A percentile compares a stretch with the other conserved stretches of the same genome.
phyloP scores from a whole-genome alignment of 2,888 invertebrate species.

The Lymantria dispar region DNA sequence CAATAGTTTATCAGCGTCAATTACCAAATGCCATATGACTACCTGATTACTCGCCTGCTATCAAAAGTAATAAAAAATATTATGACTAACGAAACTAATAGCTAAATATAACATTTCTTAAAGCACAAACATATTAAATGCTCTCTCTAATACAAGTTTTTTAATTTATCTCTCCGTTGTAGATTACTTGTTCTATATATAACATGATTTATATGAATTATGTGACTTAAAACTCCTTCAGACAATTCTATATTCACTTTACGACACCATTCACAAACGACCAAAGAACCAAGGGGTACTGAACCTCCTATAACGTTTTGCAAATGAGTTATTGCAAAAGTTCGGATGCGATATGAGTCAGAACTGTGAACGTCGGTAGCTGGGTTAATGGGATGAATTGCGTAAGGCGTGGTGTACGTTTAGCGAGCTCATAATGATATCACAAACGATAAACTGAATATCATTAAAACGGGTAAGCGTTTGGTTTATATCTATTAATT shows the following conservation, averaged over 20 bases:
- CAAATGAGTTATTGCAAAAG: slow-evolving; percentile 35
- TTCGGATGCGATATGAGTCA: slow-evolving; percentile 26
- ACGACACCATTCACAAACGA: neutral
- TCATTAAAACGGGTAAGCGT: slow-evolving; percentile 22
- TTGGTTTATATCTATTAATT: slow-evolving; percentile 20
- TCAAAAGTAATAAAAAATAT: too few species aligned
- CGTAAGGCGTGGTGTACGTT: slow-evolving; percentile 27
- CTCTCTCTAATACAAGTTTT: neutral
- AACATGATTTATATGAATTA: neutral
- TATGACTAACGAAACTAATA: too few species aligned
- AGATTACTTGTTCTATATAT: neutral
- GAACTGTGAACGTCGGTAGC: slow-evolving; percentile 14
- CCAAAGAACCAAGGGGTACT: neutral
- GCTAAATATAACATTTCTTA: too few species aligned
- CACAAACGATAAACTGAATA: slow-evolving; percentile 25
- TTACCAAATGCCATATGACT: too few species aligned
- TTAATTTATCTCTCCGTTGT: neutral
- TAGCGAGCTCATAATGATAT: slow-evolving; percentile 19
- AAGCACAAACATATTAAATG: too few species aligned
- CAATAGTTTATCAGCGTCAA: too few species aligned
- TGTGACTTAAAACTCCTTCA: neutral
- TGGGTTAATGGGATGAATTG: slow-evolving; percentile 30
- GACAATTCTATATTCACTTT: neutral
- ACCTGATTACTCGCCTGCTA: too few species aligned
- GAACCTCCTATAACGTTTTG: slow-evolving; percentile 19